phyloP scores from a whole-genome alignment of 1,140 invertebrate species.

The Grapholita molesta region DNA sequence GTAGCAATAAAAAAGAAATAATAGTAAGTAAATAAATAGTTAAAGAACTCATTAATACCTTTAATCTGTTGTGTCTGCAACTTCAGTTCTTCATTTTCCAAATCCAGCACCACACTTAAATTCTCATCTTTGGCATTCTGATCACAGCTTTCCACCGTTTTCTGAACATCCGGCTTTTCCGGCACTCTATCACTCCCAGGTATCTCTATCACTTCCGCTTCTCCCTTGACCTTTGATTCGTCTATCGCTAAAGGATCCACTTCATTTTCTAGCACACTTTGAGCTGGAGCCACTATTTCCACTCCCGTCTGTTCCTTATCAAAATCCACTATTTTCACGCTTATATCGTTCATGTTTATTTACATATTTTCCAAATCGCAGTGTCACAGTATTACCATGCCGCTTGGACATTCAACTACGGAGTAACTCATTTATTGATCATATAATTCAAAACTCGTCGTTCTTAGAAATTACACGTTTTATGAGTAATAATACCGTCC shows the following conservation, averaged over 20 bases:
- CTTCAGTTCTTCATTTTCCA: conserved; percentile 30
- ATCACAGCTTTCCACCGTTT: conserved; percentile 19
- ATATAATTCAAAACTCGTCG: background rate
- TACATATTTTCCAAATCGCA: conserved; percentile 71
- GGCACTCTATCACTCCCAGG: conserved; percentile 25
- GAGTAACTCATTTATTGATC: conserved; percentile 21
- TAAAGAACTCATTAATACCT: conserved; percentile 25
- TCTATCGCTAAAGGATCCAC: conserved; percentile 67
- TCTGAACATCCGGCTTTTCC: conserved; percentile 46
- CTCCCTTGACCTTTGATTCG: conserved; percentile 39
- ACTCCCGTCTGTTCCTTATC: conserved; percentile 50
- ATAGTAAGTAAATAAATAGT: background rate
- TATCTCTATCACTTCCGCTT: conserved; percentile 32
- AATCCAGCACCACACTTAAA: conserved; percentile 38
- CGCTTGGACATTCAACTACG: conserved; percentile 55
- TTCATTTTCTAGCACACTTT: conserved; percentile 52
- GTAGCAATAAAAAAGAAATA: background rate
- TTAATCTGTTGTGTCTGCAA: conserved; percentile 33
- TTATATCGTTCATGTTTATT: conserved; percentile 77
- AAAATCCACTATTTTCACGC: conserved; percentile 70
- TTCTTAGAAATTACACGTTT: no score
- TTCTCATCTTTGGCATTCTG: conserved; percentile 54
- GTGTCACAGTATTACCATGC: conserved; percentile 62
- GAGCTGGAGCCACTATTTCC: conserved; percentile 39
- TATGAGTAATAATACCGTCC: background rate